These are phyloP conservation scores for Chloropsis cyanopogon DNA, from an alignment of 2,113 vertebrate species.

Conservation along the genomic window DNA sequence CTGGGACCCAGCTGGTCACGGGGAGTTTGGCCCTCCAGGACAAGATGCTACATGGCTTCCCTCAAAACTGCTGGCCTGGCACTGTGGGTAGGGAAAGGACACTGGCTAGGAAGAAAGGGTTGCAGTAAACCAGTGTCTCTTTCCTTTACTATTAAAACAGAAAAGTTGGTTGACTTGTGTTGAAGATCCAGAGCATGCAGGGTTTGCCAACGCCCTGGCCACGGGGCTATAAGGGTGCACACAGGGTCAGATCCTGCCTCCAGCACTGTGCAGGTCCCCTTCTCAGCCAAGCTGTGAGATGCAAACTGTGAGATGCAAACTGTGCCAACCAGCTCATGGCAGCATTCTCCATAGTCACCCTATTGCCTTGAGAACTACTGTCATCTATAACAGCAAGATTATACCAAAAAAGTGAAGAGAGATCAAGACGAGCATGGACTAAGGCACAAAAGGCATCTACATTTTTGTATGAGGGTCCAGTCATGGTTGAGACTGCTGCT, in stretches of 20 bases:
- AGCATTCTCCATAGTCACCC: background rate
- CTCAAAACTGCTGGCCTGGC: background rate
- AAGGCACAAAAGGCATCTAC: background rate
- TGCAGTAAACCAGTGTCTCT: background rate
- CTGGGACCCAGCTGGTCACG: background rate
- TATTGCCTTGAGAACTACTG: background rate
- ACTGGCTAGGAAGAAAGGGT: background rate
- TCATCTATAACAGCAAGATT: background rate
- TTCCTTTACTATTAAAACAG: background rate
- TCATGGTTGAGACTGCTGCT: background rate
- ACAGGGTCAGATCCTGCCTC: background rate
- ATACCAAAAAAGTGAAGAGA: background rate
- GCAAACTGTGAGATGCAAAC: too few species aligned
- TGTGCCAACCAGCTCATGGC: background rate
- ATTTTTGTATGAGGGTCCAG: background rate
- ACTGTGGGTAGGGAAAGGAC: background rate
- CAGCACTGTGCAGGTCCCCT: background rate
- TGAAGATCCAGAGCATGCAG: background rate
- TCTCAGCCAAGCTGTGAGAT: background rate
- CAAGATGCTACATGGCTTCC: background rate
- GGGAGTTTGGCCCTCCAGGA: background rate
- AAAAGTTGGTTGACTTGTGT: background rate
- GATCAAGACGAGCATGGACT: background rate
- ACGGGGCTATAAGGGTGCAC: background rate
- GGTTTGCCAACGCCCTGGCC: accelerated